Conservation (phyloP, 2,797 vertebrate genomes). For the Enoplosus armatus region DNA sequence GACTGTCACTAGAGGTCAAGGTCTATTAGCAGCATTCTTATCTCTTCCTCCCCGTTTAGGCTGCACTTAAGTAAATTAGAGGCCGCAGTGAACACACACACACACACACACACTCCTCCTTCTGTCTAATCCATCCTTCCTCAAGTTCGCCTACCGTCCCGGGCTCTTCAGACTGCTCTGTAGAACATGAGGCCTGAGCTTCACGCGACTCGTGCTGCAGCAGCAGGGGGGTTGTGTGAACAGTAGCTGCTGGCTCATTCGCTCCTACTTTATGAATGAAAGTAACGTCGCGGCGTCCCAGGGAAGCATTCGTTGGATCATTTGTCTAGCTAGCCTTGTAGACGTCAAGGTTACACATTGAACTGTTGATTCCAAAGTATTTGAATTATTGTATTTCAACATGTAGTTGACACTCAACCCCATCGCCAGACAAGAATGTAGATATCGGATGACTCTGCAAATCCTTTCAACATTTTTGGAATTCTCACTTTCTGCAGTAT, state of each 20-base stretch:
- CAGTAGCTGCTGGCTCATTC: not conserved
- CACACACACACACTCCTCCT: conserved; percentile 26
- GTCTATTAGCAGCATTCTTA: conserved; percentile 73
- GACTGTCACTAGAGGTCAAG: conserved; percentile 71
- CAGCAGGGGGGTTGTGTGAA: not conserved
- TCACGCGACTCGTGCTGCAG: too few relatives aligned
- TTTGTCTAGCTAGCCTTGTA: not conserved
- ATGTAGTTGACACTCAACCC: not conserved
- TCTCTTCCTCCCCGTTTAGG: conserved; percentile 68
- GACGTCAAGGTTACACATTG: too few relatives aligned
- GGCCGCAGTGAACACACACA: conserved; percentile 40
- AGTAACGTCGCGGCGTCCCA: not conserved
- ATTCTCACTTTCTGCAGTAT: not conserved
- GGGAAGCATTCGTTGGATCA: not conserved
- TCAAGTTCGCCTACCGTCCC: conserved; percentile 24
- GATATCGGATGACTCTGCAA: too few relatives aligned
- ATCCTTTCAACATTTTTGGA: not conserved
- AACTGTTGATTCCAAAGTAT: not conserved
- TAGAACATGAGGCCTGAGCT: not conserved
- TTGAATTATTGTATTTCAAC: not conserved
- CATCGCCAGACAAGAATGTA: not conserved
- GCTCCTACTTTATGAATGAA: not conserved
- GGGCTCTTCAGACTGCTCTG: not conserved
- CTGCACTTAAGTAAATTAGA: conserved; percentile 74
- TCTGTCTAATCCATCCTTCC: conserved; percentile 24